Base-by-base conservation (phyloP, 2,113 vertebrate species). In the Calidris pygmaea region DNA sequence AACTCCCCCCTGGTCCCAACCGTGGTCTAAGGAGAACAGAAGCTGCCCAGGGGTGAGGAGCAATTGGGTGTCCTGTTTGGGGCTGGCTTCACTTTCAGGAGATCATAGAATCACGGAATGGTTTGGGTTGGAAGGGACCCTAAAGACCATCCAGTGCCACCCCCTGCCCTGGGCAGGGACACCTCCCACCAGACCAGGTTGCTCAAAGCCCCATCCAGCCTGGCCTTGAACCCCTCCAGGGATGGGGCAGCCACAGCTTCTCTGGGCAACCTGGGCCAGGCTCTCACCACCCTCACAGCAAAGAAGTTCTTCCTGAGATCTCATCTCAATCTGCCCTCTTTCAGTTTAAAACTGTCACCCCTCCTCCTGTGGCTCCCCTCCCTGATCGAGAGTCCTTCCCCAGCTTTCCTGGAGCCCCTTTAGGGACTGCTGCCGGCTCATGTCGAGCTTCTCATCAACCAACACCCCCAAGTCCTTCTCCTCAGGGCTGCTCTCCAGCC, bases 21-120 rank as follows among this genome's bases (percentile, higher is more conserved):
- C 14, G 0, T 17, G 29, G 34, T 7, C 6, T 41, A 0, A 27
- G 8, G 35, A 56, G 45, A 67, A 10, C n/a, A 3, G 19, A 15
- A 45, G 15, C 4, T 14, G 18, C 59, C n/a, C 37, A 3, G 58
- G 26, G n/a, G 12, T 24, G 30, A 35, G 32, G 41, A 56, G 66
- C 12, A 7, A 2, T 14, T 6, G 52, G 24, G 6, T 35, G 45
- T 32, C 24, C 35, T 3, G 12, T 6, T 14, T 2, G 73, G 66
- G 20, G 45, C 26, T 11, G 34, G 45, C 32, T 73, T 35, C 7
- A 1, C 58, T 19, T 39, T 6, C 34, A 14, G 41, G 58, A 47
- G 35, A 62, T 37, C 23, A 7, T 18, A 23, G 58, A 60, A 35
- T 35, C 32, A 9, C 22, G 15, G 14, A 24, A 24, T 24, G 9